Evolutionary conservation across 1,140 invertebrate species (phyloP).

Genomic region (Octopus sinensis): DNA sequence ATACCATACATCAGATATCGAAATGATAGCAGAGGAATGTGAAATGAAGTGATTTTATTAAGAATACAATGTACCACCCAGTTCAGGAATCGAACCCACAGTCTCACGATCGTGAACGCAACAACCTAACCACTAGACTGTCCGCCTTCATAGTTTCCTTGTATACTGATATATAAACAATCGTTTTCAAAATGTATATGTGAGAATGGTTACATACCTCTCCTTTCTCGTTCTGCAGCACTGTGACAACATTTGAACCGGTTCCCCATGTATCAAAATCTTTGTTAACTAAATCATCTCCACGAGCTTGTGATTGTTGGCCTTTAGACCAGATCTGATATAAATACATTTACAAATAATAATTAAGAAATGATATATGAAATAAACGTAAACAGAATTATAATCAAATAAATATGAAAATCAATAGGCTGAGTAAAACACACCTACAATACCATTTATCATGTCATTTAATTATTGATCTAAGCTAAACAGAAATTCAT

Average conservation of each 20-base stretch:
- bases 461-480: too few species aligned
- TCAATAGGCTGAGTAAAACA: too few species aligned
- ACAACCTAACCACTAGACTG: background rate
- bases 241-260: constrained; percentile 42
- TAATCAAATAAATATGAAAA: too few species aligned
- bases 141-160: background rate
- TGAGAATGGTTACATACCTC: constrained; percentile 34
- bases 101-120: background rate
- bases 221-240: constrained; percentile 41
- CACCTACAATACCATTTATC: too few species aligned
- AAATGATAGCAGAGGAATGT: background rate
- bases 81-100: background rate
- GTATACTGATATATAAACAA: background rate
- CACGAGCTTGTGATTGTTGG: background rate
- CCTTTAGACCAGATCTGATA: background rate
- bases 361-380: too few species aligned
- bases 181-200: background rate
- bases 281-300: constrained; percentile 42
- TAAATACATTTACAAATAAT: too few species aligned
- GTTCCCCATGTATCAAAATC: constrained; percentile 46
- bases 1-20: too few species aligned
- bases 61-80: background rate
- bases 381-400: too few species aligned
- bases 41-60: background rate
- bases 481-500: too few species aligned